Evolutionary conservation across 2,113 vertebrate species (phyloP).

Genomic region (Telmatochromis brichardi): DNA sequence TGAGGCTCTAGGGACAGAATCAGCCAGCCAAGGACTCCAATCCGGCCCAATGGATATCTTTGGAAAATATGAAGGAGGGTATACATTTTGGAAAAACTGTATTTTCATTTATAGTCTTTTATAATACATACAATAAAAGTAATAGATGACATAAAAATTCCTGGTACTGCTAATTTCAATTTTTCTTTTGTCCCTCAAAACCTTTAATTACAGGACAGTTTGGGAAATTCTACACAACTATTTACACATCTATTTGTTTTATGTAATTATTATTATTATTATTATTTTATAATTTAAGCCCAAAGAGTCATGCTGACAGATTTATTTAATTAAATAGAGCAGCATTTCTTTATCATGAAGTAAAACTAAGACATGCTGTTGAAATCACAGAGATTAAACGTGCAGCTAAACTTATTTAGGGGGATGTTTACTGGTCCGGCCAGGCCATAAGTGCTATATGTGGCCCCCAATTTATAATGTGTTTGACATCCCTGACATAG

Average conservation of each 20-base stretch:
- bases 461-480: not conserved
- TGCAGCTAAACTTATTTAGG: not conserved
- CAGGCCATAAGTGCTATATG: not conserved
- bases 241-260: not conserved
- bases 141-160: not conserved
- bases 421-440: not conserved
- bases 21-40: not conserved
- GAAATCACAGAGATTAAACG: not conserved
- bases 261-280: not conserved
- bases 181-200: not conserved
- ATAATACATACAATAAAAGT: not conserved
- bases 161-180: not conserved
- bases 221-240: not conserved
- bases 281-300: not conserved
- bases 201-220: not conserved
- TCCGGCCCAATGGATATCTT: not conserved
- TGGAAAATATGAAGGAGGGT: not conserved
- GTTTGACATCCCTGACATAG: not conserved
- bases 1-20: not conserved
- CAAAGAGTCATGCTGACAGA: not conserved
- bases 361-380: not conserved
- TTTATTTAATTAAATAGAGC: not conserved
- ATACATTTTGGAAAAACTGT: not conserved
- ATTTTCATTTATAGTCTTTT: not conserved
- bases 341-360: not conserved